phyloP scores from a whole-genome alignment of 2,888 invertebrate genomes.

The Hydrotaea cyrtoneurina region DNA sequence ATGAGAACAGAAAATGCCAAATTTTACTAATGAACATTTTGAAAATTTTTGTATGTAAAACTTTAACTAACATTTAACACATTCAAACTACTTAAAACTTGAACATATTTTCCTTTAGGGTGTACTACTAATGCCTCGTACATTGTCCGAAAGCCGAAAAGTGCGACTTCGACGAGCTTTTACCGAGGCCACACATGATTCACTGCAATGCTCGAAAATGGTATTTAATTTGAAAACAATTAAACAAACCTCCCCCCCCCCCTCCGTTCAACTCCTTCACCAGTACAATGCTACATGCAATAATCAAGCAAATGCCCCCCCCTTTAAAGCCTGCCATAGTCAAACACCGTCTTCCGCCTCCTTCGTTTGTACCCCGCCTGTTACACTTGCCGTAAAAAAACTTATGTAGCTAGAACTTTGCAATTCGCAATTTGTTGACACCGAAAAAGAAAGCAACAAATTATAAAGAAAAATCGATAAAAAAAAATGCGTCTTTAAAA shows the following conservation, averaged over 20 bases:
- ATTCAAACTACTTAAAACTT: constrained; percentile 55
- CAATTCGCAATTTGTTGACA: constrained; percentile 45
- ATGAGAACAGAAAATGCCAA: background rate
- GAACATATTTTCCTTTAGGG: constrained; percentile 83
- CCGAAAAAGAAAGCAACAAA: constrained; percentile 14
- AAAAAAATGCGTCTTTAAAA: background rate
- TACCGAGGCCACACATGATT: constrained; percentile 94
- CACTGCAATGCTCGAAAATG: constrained; percentile 94
- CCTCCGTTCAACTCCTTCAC: background rate
- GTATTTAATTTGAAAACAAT: constrained; percentile 81
- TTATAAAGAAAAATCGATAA: background rate
- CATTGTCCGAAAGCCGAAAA: constrained; percentile 93
- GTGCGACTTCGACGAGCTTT: constrained; percentile 92
- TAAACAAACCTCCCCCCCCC: constrained; percentile 20
- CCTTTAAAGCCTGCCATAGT: background rate
- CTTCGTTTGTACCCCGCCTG: background rate
- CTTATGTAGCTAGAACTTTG: constrained; percentile 33
- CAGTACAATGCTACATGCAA: too few species aligned
- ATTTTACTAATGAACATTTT: background rate
- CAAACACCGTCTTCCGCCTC: background rate
- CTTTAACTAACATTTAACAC: constrained; percentile 47
- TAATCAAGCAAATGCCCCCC: background rate
- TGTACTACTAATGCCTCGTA: constrained; percentile 94
- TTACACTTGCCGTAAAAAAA: constrained; percentile 25
- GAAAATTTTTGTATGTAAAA: background rate